phyloP scores from a whole-genome alignment of 92 coral and sea anemone genomes.

The Plumapathes pennacea region DNA sequence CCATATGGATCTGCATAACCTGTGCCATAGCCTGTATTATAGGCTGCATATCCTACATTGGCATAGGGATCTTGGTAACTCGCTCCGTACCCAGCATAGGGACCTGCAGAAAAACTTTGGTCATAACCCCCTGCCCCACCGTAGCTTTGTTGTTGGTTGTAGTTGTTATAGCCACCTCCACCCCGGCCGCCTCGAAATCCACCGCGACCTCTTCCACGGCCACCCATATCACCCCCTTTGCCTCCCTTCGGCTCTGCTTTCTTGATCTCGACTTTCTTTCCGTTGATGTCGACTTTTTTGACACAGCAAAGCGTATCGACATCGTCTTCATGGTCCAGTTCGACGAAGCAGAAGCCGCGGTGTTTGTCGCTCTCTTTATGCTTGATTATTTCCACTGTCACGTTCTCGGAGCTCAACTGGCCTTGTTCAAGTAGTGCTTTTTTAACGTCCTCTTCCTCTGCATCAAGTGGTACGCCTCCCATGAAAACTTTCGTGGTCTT shows the following conservation, averaged over 20 bases:
- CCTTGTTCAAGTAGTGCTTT: slow-evolving; percentile 36
- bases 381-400: slow-evolving; percentile 44
- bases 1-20: slow-evolving; percentile 4
- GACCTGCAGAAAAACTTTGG: neutral
- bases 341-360: slow-evolving; percentile 78
- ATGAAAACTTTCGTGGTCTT: slow-evolving; percentile 90
- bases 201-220: slow-evolving; percentile 40
- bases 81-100: slow-evolving; percentile 9
- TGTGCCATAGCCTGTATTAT: slow-evolving; percentile 12
- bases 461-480: slow-evolving; percentile 79
- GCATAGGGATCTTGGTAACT: neutral
- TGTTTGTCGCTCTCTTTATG: slow-evolving; percentile 47
- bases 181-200: slow-evolving; percentile 43
- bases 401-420: slow-evolving; percentile 38
- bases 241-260: slow-evolving; percentile 67
- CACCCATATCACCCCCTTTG: slow-evolving; percentile 28
- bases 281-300: slow-evolving; percentile 59
- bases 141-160: slow-evolving; percentile 1
- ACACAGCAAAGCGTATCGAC: slow-evolving; percentile 78
- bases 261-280: slow-evolving; percentile 71
- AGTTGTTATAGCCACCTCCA: slow-evolving; percentile 12
- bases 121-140: slow-evolving; percentile 24
- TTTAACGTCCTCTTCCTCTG: slow-evolving; percentile 59
- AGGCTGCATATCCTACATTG: too few relatives aligned
- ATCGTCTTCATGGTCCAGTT: slow-evolving; percentile 67